These are phyloP conservation scores for Dreissena polymorpha DNA, from an alignment of 1,140 invertebrate species.

Conservation along the genomic window DNA sequence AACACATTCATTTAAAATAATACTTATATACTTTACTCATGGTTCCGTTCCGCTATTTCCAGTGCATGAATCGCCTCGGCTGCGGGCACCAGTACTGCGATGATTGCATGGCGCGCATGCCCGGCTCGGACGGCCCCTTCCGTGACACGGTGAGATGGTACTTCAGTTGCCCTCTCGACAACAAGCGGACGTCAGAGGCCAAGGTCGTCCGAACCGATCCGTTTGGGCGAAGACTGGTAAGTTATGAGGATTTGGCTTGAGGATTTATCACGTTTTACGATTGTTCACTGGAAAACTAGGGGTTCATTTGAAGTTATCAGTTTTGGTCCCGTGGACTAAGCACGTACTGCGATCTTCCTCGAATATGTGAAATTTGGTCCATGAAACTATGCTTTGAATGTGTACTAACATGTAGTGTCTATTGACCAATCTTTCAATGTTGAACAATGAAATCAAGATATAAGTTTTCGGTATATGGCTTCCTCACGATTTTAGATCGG, in stretches of 20 bases:
- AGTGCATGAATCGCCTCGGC: slow-evolving; percentile 44
- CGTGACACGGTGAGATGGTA: slow-evolving; percentile 36
- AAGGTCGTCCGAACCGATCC: slow-evolving; percentile 37
- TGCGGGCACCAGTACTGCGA: slow-evolving; percentile 41
- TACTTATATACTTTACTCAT: background rate
- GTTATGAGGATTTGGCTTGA: background rate
- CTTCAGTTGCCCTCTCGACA: slow-evolving; percentile 9
- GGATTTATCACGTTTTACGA: background rate
- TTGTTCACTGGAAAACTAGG: background rate
- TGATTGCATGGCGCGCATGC: slow-evolving; percentile 26
- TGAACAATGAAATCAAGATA: too few relatives aligned
- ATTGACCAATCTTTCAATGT: too few relatives aligned
- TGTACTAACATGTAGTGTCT: too few relatives aligned
- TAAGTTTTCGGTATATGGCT: too few relatives aligned
- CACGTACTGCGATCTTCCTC: too few relatives aligned
- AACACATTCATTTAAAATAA: too few relatives aligned
- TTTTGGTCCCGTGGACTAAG: too few relatives aligned
- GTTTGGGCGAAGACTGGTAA: slow-evolving; percentile 40
- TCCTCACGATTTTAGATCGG: too few relatives aligned
- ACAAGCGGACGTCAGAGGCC: slow-evolving; percentile 23
- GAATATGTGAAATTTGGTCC: too few relatives aligned
- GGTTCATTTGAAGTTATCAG: too few relatives aligned
- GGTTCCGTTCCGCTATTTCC: background rate
- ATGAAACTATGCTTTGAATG: too few relatives aligned
- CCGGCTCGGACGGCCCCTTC: slow-evolving; percentile 36